A percentile compares a stretch with the other conserved stretches of the same genome.
These are phyloP conservation scores for Perodicticus potto DNA, from an alignment of 2,797 vertebrate species.

Conservation along the genomic window DNA sequence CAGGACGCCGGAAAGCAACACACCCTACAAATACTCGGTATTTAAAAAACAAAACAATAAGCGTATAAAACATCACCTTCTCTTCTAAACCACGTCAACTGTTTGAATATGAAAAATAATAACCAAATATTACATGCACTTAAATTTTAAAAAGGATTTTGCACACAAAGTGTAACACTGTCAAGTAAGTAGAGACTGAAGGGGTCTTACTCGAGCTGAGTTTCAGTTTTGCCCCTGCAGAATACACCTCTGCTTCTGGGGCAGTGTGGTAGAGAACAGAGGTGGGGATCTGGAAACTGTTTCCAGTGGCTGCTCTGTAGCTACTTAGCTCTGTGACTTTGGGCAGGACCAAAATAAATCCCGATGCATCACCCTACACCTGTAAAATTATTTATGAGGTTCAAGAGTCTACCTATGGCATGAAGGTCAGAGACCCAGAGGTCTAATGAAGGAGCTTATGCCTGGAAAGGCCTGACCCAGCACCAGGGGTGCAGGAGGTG, in stretches of 20 bases:
- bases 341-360: not conserved
- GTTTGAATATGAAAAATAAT: not conserved
- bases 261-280: not conserved
- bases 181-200: not conserved
- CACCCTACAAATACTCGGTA: not conserved
- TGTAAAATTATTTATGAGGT: not conserved
- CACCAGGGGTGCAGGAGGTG: not conserved
- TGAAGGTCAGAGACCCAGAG: not conserved
- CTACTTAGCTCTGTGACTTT: not conserved
- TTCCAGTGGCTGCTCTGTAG: not conserved
- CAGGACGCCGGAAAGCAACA: not conserved
- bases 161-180: not conserved
- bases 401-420: not conserved
- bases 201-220: not conserved
- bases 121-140: not conserved
- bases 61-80: not conserved
- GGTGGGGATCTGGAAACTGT: not conserved
- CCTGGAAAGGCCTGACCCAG: not conserved
- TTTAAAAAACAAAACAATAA: conserved; percentile 18
- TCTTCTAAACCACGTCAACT: not conserved
- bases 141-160: not conserved
- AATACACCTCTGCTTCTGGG: not conserved
- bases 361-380: not conserved
- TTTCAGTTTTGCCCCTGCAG: not conserved
- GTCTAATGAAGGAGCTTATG: not conserved